These are phyloP conservation scores for Reinhardtius hippoglossoides DNA, from an alignment of 2,113 vertebrate genomes.

Conservation along the genomic window DNA sequence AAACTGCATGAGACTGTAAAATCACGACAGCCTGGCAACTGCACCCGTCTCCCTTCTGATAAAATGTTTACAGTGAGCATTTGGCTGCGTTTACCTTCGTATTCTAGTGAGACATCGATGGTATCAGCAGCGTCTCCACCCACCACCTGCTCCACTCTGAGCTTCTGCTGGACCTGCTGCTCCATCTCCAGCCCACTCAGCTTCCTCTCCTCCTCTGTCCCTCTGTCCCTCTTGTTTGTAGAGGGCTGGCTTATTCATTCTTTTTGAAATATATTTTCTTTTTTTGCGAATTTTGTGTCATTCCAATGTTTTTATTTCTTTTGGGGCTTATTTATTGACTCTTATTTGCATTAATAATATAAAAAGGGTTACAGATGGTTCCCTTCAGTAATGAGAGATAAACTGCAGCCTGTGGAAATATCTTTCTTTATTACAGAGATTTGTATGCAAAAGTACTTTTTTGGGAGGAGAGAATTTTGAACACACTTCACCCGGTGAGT, in stretches of 20 bases:
- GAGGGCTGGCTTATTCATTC: background rate
- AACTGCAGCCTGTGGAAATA: too few species aligned
- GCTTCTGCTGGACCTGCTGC: constrained; percentile 50
- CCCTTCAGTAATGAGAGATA: too few species aligned
- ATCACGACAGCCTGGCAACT: constrained; percentile 23
- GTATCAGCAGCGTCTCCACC: constrained; percentile 38
- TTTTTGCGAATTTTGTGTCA: background rate
- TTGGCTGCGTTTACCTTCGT: constrained; percentile 54
- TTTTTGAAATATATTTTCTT: background rate
- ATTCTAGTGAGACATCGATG: constrained; percentile 41
- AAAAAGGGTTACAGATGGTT: too few species aligned
- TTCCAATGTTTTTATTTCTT: background rate
- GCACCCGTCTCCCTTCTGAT: constrained; percentile 20
- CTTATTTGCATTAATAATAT: background rate
- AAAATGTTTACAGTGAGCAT: constrained; percentile 45
- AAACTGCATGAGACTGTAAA: constrained; percentile 22
- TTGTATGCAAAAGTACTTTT: too few species aligned
- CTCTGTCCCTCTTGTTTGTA: background rate
- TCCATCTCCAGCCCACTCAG: constrained; percentile 14
- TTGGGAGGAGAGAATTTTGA: too few species aligned
- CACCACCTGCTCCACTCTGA: constrained; percentile 55
- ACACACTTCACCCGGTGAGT: too few species aligned
- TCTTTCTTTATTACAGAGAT: too few species aligned
- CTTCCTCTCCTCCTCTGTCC: background rate
- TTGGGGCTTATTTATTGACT: background rate